phyloP scores from a whole-genome alignment of 1,140 invertebrate genomes.

The Zaprionus taronus region DNA sequence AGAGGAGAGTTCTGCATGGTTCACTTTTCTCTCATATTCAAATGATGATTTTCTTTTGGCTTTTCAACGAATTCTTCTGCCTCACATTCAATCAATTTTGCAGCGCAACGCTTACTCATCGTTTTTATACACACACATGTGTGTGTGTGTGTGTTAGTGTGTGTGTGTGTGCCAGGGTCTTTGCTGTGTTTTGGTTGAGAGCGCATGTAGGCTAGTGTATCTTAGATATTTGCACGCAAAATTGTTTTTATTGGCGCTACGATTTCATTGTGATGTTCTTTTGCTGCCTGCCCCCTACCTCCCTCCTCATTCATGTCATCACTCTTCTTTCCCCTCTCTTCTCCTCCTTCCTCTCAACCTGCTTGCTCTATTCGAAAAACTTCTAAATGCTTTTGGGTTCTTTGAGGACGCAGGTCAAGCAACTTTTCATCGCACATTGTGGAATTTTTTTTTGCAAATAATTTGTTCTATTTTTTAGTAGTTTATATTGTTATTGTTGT shows the following conservation, averaged over 20 bases:
- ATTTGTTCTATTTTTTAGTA: neutral
- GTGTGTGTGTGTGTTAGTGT: slow-evolving; percentile 8
- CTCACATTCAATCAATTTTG: slow-evolving; percentile 57
- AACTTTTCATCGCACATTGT: neutral
- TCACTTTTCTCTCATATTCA: slow-evolving; percentile 24
- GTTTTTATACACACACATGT: slow-evolving; percentile 41
- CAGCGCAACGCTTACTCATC: slow-evolving; percentile 72
- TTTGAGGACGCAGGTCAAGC: neutral
- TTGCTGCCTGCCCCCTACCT: neutral
- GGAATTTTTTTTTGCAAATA: neutral
- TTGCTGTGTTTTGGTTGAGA: slow-evolving; percentile 82
- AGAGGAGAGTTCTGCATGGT: slow-evolving; percentile 3
- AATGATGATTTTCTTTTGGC: slow-evolving; percentile 6
- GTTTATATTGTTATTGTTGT: neutral
- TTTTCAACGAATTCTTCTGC: slow-evolving; percentile 28
- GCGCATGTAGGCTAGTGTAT: slow-evolving; percentile 84
- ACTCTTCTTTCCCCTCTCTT: too few relatives aligned
- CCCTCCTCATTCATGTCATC: neutral
- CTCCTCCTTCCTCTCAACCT: too few relatives aligned
- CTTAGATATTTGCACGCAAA: slow-evolving; percentile 84
- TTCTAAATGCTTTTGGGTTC: neutral
- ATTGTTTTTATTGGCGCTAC: slow-evolving; percentile 68
- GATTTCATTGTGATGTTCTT: slow-evolving; percentile 51
- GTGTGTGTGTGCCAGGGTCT: slow-evolving; percentile 71
- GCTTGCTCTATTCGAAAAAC: neutral